A percentile compares a stretch with the other conserved stretches of the same genome.
Evolutionary conservation across 2,113 vertebrate species (phyloP).

Genomic region (Recurvirostra avosetta): DNA sequence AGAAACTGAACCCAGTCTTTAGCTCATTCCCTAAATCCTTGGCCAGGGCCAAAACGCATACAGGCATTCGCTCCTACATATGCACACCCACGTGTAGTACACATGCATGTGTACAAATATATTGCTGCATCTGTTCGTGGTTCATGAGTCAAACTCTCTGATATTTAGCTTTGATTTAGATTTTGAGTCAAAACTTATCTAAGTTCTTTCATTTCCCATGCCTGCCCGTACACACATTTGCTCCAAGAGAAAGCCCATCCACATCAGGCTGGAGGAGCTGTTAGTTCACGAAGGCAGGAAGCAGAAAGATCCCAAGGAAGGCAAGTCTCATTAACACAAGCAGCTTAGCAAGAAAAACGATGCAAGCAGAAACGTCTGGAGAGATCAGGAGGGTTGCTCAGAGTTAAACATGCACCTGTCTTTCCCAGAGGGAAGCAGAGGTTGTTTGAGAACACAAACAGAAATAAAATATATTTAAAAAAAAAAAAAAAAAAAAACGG

Average conservation of each 20-base stretch:
- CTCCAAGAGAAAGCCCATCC: not conserved
- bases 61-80: not conserved
- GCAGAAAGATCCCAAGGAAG: not conserved
- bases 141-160: not conserved
- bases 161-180: not conserved
- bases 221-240: too few species aligned
- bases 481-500: too few species aligned
- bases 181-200: not conserved
- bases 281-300: not conserved
- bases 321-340: not conserved
- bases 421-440: not conserved
- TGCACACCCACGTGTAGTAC: rapidly evolving
- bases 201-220: not conserved
- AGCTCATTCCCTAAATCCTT: not conserved
- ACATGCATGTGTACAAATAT: not conserved
- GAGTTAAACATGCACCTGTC: not conserved
- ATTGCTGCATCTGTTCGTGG: not conserved
- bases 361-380: not conserved
- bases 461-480: not conserved
- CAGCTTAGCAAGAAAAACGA: not conserved
- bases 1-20: not conserved
- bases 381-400: not conserved
- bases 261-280: rapidly evolving
- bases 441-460: not conserved
- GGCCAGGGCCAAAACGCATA: not conserved